A percentile compares a stretch with the other conserved stretches of the same genome.
Conservation (phyloP, 1,140 invertebrate genomes). For the Pseudomyrmex dendroicus region DNA sequence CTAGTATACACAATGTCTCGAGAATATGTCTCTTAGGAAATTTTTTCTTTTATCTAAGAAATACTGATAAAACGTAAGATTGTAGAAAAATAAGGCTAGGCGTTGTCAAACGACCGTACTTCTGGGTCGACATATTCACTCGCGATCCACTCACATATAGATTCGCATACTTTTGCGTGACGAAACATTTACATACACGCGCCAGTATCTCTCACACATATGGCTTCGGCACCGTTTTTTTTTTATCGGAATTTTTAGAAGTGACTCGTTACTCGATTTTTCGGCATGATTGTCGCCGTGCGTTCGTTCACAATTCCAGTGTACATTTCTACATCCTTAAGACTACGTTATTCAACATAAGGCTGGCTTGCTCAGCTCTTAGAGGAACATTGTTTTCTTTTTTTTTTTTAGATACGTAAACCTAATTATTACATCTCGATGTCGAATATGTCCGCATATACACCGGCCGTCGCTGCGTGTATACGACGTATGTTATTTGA, state of each 20-base stretch:
- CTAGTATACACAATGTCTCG: constrained; percentile 64
- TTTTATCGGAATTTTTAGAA: constrained; percentile 11
- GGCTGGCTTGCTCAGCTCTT: constrained; percentile 84
- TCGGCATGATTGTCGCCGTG: constrained; percentile 11
- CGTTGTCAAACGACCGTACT: constrained; percentile 70
- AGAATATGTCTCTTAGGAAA: constrained; percentile 52
- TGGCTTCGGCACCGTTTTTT: not conserved
- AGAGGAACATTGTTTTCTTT: constrained; percentile 84
- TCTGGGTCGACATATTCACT: constrained; percentile 44
- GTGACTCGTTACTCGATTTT: constrained; percentile 33
- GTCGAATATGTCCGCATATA: constrained; percentile 39
- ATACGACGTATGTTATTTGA: constrained; percentile 46
- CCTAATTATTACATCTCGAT: constrained; percentile 59
- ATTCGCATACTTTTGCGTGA: constrained; percentile 2
- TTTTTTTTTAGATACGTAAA: constrained; percentile 68
- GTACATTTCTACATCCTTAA: constrained; percentile 61
- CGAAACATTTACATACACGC: not conserved
- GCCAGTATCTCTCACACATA: not conserved
- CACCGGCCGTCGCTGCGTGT: constrained; percentile 49
- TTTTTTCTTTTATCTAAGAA: constrained; percentile 71
- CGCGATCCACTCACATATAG: constrained; percentile 13
- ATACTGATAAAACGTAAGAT: constrained; percentile 81
- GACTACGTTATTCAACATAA: constrained; percentile 79
- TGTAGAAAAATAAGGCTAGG: constrained; percentile 84
- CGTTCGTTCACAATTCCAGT: not conserved